A percentile compares a stretch with the other conserved stretches of the same genome.
These are phyloP conservation scores for Anisognathus igniventris DNA, from an alignment of 2,797 vertebrate species.

Conservation along the genomic window DNA sequence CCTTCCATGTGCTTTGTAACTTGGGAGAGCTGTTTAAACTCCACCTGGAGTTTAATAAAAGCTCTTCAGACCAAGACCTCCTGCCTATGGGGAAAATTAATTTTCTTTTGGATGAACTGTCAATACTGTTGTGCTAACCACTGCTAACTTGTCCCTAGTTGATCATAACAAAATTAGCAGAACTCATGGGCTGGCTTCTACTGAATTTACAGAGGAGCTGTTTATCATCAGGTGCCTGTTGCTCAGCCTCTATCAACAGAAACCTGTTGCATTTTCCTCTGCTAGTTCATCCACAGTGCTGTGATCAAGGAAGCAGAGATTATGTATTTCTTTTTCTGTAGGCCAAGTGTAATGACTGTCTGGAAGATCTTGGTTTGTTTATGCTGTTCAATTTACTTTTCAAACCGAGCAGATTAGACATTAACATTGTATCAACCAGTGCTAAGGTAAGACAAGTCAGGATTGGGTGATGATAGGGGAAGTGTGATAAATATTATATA, in stretches of 20 bases:
- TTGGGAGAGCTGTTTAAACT: not conserved
- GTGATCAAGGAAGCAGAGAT: not conserved
- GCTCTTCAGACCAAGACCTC: not conserved
- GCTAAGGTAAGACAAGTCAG: not conserved
- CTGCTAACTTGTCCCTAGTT: not conserved
- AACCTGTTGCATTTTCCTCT: not conserved
- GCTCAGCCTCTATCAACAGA: not conserved
- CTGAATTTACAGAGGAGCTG: not conserved
- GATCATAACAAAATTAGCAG: not conserved
- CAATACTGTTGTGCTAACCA: not conserved
- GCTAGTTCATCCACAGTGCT: not conserved
- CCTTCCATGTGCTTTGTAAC: not conserved
- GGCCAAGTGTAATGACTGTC: not conserved
- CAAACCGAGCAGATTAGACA: fast-evolving
- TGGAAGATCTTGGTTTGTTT: not conserved
- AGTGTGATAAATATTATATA: not conserved
- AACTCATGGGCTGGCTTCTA: not conserved
- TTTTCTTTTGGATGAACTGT: not conserved
- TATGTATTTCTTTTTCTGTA: not conserved
- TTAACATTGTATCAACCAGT: not conserved
- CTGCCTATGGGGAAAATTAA: not conserved
- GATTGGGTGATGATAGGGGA: not conserved
- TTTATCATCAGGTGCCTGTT: not conserved
- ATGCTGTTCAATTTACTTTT: not conserved
- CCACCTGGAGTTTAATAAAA: not conserved